Evolutionary conservation across 2,888 invertebrate genomes (phyloP).

Genomic region (Liodrosophila aerea): DNA sequence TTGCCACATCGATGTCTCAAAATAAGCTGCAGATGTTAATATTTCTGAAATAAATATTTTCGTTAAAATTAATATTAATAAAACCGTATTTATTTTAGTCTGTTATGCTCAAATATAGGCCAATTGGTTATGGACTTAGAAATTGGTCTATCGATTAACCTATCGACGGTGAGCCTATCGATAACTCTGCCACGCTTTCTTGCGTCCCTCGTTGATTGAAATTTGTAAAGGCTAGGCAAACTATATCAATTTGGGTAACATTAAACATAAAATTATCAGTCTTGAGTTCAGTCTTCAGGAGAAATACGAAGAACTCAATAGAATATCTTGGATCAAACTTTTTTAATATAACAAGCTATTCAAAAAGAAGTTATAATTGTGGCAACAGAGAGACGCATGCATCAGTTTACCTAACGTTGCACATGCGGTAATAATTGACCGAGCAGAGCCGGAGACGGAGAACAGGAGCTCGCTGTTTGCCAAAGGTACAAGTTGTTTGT

Average conservation of each 20-base stretch:
- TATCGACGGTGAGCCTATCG: no score
- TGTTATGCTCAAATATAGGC: no score
- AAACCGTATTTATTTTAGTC: no score
- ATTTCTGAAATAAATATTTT: no score
- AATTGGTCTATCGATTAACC: no score
- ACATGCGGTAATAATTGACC: not conserved
- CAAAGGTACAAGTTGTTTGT: conserved; percentile 1
- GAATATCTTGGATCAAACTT: conserved; percentile 34
- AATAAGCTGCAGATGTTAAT: no score
- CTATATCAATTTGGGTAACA: conserved; percentile 27
- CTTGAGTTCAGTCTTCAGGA: conserved; percentile 57
- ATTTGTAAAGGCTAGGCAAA: conserved; percentile 18
- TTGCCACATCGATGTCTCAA: no score
- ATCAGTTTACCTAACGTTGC: conserved; percentile 2
- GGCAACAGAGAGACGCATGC: conserved; percentile 29
- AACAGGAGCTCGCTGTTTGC: no score
- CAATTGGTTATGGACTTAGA: no score
- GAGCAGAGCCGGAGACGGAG: not conserved
- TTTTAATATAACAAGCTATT: conserved; percentile 21
- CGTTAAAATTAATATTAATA: no score
- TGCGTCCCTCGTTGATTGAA: not conserved
- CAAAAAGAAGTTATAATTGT: conserved; percentile 14
- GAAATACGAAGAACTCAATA: conserved; percentile 51
- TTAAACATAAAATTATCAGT: conserved; percentile 14
- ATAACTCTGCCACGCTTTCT: no score